A percentile compares a stretch with the other conserved stretches of the same genome.
Evolutionary conservation across 2,113 vertebrate species (phyloP).

Genomic region (Anoplopoma fimbria): DNA sequence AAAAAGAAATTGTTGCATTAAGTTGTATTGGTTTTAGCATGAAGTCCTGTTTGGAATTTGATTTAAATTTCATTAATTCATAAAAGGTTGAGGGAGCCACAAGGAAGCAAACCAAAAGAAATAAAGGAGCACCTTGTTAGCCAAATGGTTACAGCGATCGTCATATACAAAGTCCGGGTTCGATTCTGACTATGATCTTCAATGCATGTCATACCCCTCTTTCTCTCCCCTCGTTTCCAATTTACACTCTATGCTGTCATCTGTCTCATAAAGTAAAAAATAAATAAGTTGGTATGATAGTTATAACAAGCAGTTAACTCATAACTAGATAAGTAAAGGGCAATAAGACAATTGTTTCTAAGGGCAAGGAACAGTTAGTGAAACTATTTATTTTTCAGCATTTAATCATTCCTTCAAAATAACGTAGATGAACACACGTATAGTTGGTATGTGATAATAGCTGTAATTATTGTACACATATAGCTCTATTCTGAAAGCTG

Average conservation of each 20-base stretch:
- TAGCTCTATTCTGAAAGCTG: neutral
- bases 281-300: neutral
- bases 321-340: neutral
- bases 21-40: constrained; percentile 2
- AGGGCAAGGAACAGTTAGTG: neutral
- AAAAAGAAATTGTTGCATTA: neutral
- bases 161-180: neutral
- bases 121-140: neutral
- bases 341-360: neutral
- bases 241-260: neutral
- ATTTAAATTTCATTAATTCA: neutral
- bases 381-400: neutral
- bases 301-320: neutral
- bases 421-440: neutral
- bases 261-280: neutral
- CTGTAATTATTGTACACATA: neutral
- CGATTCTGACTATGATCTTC: neutral
- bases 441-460: neutral
- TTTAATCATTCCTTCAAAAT: neutral
- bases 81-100: neutral
- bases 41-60: constrained; percentile 10
- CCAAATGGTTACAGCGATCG: neutral
- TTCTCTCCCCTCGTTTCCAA: no score
- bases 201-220: neutral
- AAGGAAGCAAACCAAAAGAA: constrained; percentile 4